These are phyloP conservation scores for Helicoverpa assulta DNA, from an alignment of 2,888 invertebrate species.

Conservation along the genomic window DNA sequence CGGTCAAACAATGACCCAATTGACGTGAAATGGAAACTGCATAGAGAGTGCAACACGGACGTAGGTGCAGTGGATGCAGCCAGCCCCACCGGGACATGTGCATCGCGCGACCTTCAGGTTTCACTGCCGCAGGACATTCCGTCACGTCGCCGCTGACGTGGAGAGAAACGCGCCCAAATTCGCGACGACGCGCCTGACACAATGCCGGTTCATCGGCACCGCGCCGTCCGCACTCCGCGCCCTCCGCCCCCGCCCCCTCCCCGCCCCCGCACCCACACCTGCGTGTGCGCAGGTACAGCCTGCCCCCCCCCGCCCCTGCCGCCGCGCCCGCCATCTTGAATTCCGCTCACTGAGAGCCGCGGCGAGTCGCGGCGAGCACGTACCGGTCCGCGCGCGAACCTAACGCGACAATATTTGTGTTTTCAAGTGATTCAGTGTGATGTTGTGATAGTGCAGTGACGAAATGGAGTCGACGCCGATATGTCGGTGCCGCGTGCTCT, in stretches of 20 bases:
- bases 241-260: conserved; percentile 61
- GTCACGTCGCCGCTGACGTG: conserved; percentile 82
- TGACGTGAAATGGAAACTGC: conserved; percentile 40
- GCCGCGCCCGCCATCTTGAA: conserved; percentile 83
- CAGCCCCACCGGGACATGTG: conserved; percentile 69
- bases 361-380: conserved; percentile 86
- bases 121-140: conserved; percentile 85
- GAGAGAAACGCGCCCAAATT: conserved; percentile 88
- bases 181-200: conserved; percentile 87
- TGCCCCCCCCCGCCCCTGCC: conserved; percentile 60
- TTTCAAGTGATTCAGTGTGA: conserved; percentile 82
- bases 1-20: conserved; percentile 44
- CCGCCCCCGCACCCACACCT: conserved; percentile 78
- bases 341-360: conserved; percentile 89
- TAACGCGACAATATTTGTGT: conserved; percentile 73
- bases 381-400: conserved; percentile 67
- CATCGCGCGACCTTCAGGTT: conserved; percentile 83
- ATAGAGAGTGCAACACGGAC: conserved; percentile 47
- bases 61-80: conserved; percentile 42
- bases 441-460: conserved; percentile 87
- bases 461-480: conserved; percentile 96
- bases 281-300: conserved; percentile 84
- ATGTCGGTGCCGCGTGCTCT: conserved; percentile 98
- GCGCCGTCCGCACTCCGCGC: conserved; percentile 56
- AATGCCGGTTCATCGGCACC: conserved; percentile 88